Conservation (phyloP, 2,797 vertebrate species). For the Benthosema pterotum region DNA sequence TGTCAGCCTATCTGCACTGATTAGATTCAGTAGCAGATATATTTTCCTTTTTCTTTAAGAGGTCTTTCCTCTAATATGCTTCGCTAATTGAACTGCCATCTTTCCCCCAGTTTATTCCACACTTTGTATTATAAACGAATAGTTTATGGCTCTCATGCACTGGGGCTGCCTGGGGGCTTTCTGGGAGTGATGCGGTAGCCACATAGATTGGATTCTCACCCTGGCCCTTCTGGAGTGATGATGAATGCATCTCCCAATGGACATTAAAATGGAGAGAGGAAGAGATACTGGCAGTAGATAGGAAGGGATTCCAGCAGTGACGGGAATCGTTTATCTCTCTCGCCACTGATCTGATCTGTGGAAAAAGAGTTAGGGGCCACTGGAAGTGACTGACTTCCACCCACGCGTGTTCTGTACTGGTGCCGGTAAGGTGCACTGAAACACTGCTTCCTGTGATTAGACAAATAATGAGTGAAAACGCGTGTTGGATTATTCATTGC, state of each 20-base stretch:
- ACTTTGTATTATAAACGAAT: constrained; percentile 8
- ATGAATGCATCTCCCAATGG: constrained; percentile 25
- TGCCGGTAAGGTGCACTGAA: constrained; percentile 7
- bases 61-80: not conserved
- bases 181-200: constrained; percentile 18
- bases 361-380: constrained; percentile 41
- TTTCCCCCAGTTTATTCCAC: not conserved
- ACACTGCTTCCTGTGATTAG: constrained; percentile 31
- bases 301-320: constrained; percentile 15
- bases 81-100: not conserved
- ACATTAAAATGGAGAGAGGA: constrained; percentile 4
- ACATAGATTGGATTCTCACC: constrained; percentile 27
- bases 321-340: constrained; percentile 38
- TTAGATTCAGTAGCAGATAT: constrained; percentile 13
- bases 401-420: constrained; percentile 43
- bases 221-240: constrained; percentile 28
- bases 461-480: constrained; percentile 37
- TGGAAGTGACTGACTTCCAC: constrained; percentile 48
- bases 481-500: not conserved
- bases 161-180: constrained; percentile 8
- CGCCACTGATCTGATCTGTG: constrained; percentile 33
- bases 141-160: constrained; percentile 13
- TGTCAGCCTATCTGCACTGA: constrained; percentile 15
- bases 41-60: not conserved
- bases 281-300: too few species aligned